These are phyloP conservation scores for Thamnophis elegans DNA, from an alignment of 2,797 vertebrate species.

Conservation along the genomic window DNA sequence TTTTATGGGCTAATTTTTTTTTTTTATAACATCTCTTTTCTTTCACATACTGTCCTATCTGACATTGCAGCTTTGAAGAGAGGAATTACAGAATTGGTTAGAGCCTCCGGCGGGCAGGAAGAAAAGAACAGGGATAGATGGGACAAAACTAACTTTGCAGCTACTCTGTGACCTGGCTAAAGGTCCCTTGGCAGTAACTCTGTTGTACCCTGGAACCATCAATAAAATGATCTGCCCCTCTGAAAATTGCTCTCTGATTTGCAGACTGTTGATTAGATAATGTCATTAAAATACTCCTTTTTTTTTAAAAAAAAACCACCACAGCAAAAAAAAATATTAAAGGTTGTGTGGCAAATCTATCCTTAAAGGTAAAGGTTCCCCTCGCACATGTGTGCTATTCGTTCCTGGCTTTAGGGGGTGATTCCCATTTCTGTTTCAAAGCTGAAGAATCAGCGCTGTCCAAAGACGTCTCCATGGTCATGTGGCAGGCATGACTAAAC, in stretches of 20 bases:
- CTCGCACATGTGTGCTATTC: too few relatives aligned
- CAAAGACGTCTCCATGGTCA: too few relatives aligned
- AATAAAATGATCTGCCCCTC: constrained; percentile 1
- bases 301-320: not conserved
- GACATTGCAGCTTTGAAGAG: constrained; percentile 23
- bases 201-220: not conserved
- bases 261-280: constrained; percentile 3
- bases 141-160: not conserved
- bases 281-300: not conserved
- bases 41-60: constrained; percentile 10
- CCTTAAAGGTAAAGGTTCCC: too few relatives aligned
- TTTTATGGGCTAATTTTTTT: constrained; percentile 37
- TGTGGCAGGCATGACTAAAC: too few relatives aligned
- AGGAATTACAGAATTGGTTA: not conserved
- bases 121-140: not conserved
- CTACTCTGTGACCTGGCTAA: constrained; percentile 15
- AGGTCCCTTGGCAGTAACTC: constrained; percentile 11
- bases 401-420: too few relatives aligned
- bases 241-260: constrained; percentile 13
- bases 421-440: too few relatives aligned
- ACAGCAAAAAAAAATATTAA: not conserved
- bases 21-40: not conserved
- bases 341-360: not conserved
- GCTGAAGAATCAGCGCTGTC: too few relatives aligned
- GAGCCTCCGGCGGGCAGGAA: not conserved